These are phyloP conservation scores for Lepidocyrtoides sp. DNA, from an alignment of 2,888 invertebrate species.

Conservation along the genomic window DNA sequence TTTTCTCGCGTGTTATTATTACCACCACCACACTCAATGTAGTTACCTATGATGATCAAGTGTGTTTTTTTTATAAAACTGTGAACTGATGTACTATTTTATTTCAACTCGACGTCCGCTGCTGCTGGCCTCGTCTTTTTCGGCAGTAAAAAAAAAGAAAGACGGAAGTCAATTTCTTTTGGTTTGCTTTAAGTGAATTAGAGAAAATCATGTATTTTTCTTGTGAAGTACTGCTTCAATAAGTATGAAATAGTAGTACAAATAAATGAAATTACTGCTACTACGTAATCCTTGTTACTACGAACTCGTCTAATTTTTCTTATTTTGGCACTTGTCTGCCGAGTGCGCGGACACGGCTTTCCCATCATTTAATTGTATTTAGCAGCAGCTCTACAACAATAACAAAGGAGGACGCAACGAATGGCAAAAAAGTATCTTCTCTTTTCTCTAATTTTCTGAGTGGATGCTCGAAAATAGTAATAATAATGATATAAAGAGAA, in stretches of 20 bases:
- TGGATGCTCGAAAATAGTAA: constrained; percentile 9
- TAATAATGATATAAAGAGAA: constrained; percentile 16
- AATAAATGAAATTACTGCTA: constrained; percentile 39
- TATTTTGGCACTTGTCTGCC: constrained; percentile 50
- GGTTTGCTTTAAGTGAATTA: constrained; percentile 38
- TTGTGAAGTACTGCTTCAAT: background rate
- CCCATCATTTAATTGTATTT: constrained; percentile 65
- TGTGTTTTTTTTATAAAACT: background rate
- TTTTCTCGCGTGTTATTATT: constrained; percentile 11
- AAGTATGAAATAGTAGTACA: background rate
- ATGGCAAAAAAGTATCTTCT: constrained; percentile 24
- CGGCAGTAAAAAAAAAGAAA: constrained; percentile 56
- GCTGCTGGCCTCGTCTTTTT: constrained; percentile 37
- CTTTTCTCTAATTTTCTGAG: background rate
- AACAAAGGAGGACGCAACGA: constrained; percentile 7
- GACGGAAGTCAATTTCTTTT: constrained; percentile 66
- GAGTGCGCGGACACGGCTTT: constrained; percentile 42
- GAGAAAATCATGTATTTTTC: constrained; percentile 42
- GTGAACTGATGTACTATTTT: background rate
- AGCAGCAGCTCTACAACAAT: constrained; percentile 19
- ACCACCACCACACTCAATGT: background rate
- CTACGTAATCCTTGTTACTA: background rate
- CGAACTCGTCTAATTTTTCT: background rate
- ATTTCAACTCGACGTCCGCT: background rate
- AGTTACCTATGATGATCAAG: background rate